Conservation (phyloP, 2,797 vertebrate species). For the Alauda arvensis region DNA sequence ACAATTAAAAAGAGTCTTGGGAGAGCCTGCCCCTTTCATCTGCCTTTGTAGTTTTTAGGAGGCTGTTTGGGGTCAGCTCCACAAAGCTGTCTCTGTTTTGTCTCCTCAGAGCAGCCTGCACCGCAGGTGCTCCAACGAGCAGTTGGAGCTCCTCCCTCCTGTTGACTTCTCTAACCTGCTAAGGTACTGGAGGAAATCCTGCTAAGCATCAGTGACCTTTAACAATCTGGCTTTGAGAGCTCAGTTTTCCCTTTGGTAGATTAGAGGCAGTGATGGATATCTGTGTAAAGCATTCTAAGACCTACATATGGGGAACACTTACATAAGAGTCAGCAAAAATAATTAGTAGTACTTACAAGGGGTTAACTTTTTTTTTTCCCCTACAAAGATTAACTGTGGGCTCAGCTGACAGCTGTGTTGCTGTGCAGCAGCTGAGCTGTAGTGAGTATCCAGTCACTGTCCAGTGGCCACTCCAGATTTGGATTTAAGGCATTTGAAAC, state of each 20-base stretch:
- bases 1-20: not conserved
- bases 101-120: not conserved
- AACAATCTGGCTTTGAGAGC: conserved; percentile 45
- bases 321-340: conserved; percentile 41
- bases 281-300: conserved; percentile 42
- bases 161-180: conserved; percentile 33
- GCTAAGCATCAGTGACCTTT: conserved; percentile 47
- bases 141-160: conserved; percentile 6
- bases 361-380: conserved; percentile 18
- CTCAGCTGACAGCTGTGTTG: conserved; percentile 13
- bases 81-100: not conserved
- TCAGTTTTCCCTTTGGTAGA: conserved; percentile 50
- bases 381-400: not conserved
- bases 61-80: not conserved
- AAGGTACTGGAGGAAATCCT: conserved; percentile 47
- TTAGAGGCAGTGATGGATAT: conserved; percentile 33
- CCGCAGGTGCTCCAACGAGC: not conserved
- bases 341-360: conserved; percentile 37
- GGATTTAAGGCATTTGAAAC: not conserved
- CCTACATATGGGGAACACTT: conserved; percentile 46
- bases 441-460: not conserved
- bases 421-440: not conserved
- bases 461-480: not conserved
- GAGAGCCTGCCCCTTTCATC: not conserved
- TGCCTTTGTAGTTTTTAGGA: not conserved